Conservation (phyloP, 2,797 vertebrate genomes). For the Salarias fasciatus region DNA sequence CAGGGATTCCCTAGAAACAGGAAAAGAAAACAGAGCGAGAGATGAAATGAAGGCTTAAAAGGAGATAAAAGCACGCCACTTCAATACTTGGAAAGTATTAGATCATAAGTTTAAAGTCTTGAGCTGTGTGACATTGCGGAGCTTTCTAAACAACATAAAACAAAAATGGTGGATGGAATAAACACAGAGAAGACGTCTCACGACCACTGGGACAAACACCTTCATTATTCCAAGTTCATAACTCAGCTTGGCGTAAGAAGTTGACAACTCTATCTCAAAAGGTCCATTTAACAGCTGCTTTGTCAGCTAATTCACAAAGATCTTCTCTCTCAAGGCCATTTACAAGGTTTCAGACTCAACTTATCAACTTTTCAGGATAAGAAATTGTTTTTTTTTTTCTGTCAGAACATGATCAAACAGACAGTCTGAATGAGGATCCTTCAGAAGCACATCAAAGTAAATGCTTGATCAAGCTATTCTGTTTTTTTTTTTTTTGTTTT, state of each 20-base stretch:
- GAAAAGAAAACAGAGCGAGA: slow-evolving; percentile 41
- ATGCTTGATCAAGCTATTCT: no score
- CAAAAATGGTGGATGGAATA: not conserved
- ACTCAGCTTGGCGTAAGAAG: not conserved
- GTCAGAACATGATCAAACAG: no score
- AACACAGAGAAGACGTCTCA: no score
- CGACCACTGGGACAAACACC: no score
- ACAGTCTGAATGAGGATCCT: no score
- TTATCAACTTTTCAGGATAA: not conserved
- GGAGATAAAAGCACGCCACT: not conserved
- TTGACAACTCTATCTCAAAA: slow-evolving; percentile 5
- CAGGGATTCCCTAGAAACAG: slow-evolving; percentile 88
- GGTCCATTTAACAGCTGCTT: slow-evolving; percentile 1
- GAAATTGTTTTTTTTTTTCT: not conserved
- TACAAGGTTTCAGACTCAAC: not conserved
- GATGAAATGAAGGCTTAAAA: not conserved
- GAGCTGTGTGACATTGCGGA: not conserved
- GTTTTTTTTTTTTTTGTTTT: no score
- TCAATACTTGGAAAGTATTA: not conserved
- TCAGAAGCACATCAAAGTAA: no score
- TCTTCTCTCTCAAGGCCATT: not conserved
- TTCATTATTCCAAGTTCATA: not conserved
- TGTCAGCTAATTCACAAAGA: no score
- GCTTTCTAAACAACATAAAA: not conserved
- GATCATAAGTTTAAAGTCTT: not conserved